Percentiles rank a stretch among this genome's conserved stretches.
phyloP scores from a whole-genome alignment of 2,888 invertebrate species.

The Epirrita christyi region DNA sequence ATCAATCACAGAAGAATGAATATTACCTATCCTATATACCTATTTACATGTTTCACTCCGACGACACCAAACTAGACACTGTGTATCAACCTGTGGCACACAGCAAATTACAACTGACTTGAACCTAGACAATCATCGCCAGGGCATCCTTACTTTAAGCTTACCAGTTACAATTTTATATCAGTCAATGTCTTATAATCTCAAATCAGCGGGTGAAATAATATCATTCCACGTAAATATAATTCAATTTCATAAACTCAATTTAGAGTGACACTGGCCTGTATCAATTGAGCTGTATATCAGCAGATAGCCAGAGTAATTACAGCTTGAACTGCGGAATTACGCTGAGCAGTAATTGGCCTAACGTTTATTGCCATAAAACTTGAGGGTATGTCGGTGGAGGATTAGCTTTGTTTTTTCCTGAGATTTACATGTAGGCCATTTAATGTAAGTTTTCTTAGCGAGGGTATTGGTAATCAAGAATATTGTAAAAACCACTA shows the following conservation, averaged over 20 bases:
- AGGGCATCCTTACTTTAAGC: too few relatives aligned
- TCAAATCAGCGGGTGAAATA: too few relatives aligned
- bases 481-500: too few relatives aligned
- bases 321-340: conserved; percentile 19
- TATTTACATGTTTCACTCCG: not conserved
- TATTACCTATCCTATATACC: too few relatives aligned
- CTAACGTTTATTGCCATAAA: conserved; percentile 26
- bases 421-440: not conserved
- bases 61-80: not conserved
- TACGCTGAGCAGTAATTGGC: conserved; percentile 22
- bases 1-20: conserved; percentile 4
- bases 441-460: not conserved
- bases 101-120: too few relatives aligned
- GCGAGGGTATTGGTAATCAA: not conserved
- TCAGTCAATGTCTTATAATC: too few relatives aligned
- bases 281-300: conserved; percentile 30
- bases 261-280: conserved; percentile 1
- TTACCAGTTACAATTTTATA: too few relatives aligned
- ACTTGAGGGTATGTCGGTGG: not conserved
- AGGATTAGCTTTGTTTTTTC: conserved; percentile 8
- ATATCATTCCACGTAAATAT: too few relatives aligned
- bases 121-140: too few relatives aligned
- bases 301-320: conserved; percentile 27
- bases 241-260: too few relatives aligned
- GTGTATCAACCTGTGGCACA: not conserved